Percentiles rank a stretch among this genome's conserved stretches.
Evolutionary conservation across 2,113 vertebrate species (phyloP).

Genomic region (Etia nguti): DNA sequence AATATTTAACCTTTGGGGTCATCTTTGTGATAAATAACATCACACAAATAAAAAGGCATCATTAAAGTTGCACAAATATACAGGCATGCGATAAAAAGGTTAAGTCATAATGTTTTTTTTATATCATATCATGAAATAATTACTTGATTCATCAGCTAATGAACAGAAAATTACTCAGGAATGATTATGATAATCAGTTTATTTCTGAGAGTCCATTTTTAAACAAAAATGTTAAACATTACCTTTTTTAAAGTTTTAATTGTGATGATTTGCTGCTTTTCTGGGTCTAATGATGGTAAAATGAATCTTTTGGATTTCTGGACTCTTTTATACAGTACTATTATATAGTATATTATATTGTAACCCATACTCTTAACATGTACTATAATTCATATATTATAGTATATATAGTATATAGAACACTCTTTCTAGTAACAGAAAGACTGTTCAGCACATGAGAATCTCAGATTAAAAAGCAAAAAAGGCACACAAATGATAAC

Average conservation of each 20-base stretch:
- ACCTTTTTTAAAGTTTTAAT: neutral
- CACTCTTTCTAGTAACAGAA: neutral
- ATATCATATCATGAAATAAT: neutral
- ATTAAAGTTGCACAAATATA: neutral
- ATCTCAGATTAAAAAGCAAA: neutral
- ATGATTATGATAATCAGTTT: neutral
- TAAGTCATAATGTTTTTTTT: neutral
- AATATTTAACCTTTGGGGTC: conserved; percentile 27
- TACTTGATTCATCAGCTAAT: neutral
- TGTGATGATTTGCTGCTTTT: neutral
- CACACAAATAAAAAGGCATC: neutral
- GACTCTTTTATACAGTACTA: neutral
- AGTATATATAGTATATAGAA: neutral
- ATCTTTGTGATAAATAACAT: neutral
- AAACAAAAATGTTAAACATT: neutral
- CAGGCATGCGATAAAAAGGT: neutral
- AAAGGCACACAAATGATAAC: neutral
- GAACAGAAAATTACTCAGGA: neutral
- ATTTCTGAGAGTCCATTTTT: neutral
- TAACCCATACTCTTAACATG: neutral
- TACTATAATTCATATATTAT: neutral
- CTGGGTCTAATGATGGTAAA: neutral
- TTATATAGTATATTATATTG: too few relatives aligned
- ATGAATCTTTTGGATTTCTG: neutral
- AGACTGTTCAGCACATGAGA: neutral